phyloP scores from a whole-genome alignment of 2,888 invertebrate species.

The Melitaea athalia region DNA sequence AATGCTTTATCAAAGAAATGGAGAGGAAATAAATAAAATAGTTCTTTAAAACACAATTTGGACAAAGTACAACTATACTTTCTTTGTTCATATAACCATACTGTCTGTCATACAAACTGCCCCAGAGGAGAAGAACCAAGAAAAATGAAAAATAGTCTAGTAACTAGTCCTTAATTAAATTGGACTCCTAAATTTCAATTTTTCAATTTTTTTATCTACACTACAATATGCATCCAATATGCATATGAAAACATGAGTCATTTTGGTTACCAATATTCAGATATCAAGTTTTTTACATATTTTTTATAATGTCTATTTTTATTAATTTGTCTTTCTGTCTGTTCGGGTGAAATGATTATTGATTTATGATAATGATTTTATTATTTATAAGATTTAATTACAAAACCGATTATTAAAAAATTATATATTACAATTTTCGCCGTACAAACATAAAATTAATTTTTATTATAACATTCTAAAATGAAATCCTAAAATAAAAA shows the following conservation, averaged over 20 bases:
- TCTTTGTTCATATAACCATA: not conserved
- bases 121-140: too few species aligned
- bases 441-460: constrained; percentile 9
- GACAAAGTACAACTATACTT: not conserved
- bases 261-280: too few species aligned
- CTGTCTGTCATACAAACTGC: not conserved
- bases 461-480: not conserved
- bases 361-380: not conserved
- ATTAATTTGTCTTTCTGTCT: not conserved
- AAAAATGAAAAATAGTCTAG: too few species aligned
- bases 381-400: not conserved
- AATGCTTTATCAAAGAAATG: not conserved
- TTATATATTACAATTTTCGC: constrained; percentile 27
- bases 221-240: too few species aligned
- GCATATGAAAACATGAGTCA: too few species aligned
- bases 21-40: not conserved
- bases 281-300: too few species aligned
- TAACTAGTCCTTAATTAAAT: too few species aligned
- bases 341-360: not conserved
- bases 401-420: constrained; percentile 11
- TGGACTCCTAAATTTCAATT: too few species aligned
- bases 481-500: not conserved
- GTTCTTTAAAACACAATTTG: not conserved
- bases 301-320: too few species aligned
- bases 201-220: too few species aligned